Evolutionary conservation across 1,140 invertebrate genomes (phyloP), one percentile per base, ranked within the genome.

Genomic region (Drosophila mayri): DNA sequence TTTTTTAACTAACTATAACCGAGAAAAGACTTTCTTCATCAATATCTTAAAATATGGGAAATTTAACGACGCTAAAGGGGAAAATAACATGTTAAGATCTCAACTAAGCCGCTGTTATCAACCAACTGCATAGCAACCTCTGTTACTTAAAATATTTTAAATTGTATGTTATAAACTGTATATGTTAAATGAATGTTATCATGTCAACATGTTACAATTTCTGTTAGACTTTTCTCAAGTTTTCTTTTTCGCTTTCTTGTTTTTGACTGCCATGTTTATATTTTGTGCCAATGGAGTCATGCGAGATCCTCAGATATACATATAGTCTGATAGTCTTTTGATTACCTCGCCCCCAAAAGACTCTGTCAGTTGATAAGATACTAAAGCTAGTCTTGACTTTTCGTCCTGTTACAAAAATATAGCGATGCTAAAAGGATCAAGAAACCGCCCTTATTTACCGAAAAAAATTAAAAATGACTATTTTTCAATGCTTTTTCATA

Each of bases 171-270:
- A 9, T 16, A 47, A 9, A 25, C 9, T 30, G 2, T 9, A 7
- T 28, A 9, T 12, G 7, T n/a, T n/a, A 18, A 50, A 16, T 32
- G 0, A 50, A 12, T 22, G 25, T 5, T 25, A 25, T 4, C 25
- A 25, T 44, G n/a, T 20, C 18, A 35, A 14, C 11, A 11, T 35
- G 3, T 22, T 20, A 1, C 4, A 37, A 16, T 37, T 54, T 38
- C 4, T 54, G 20, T 38, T 55, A 11, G 20, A 16, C 9, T 20
- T 38, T 22, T 55, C 20, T 25, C 37, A n/a, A 37, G 50, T 55
- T 55, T 55, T 55, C 52, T n/a, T 55, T 55, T 38, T 37, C 50
- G 50, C 50, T 54, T 54, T 54, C 50, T 54, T 54, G 50, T 54
- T 54, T 54, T 54, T 54, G 32, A 54, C 32, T 25, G 20, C 32